These are phyloP conservation scores for Sebastes dallii DNA, from an alignment of 2,797 vertebrate species.

Conservation along the genomic window DNA sequence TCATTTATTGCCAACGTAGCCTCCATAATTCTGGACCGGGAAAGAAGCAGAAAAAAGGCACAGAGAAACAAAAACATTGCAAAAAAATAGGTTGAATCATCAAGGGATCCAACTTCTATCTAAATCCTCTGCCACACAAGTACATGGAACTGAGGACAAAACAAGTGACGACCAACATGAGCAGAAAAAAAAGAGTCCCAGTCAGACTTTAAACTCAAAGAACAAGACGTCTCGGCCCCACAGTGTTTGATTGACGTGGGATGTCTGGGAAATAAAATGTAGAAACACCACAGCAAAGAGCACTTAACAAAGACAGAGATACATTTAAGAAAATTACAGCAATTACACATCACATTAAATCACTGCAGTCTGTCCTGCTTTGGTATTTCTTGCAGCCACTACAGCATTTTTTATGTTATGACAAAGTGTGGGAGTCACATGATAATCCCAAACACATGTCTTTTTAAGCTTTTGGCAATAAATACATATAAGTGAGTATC, in stretches of 20 bases:
- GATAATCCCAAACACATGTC: constrained; percentile 58
- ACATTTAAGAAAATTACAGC: constrained; percentile 37
- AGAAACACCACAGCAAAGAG: constrained; percentile 33
- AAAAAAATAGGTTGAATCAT: too few relatives aligned
- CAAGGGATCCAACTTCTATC: not conserved
- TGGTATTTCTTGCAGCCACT: constrained; percentile 9
- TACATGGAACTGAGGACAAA: not conserved
- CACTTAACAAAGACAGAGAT: constrained; percentile 22
- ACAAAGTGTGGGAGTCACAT: constrained; percentile 38
- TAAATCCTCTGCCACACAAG: not conserved
- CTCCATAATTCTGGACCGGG: too few relatives aligned
- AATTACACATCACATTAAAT: constrained; percentile 53
- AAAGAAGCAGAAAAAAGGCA: too few relatives aligned
- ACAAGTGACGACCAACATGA: not conserved
- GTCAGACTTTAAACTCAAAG: not conserved
- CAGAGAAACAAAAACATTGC: too few relatives aligned
- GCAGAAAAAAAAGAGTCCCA: not conserved
- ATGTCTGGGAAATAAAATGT: constrained; percentile 34
- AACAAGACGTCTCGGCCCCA: constrained; percentile 1
- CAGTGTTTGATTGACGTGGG: constrained; percentile 25
- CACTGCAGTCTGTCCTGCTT: constrained; percentile 22
- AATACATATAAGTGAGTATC: constrained; percentile 12
- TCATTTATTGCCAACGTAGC: too few relatives aligned
- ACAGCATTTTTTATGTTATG: constrained; percentile 3
- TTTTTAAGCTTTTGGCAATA: constrained; percentile 14